Conservation (phyloP, 2,888 invertebrate species). For the Epinotia demarniana region DNA sequence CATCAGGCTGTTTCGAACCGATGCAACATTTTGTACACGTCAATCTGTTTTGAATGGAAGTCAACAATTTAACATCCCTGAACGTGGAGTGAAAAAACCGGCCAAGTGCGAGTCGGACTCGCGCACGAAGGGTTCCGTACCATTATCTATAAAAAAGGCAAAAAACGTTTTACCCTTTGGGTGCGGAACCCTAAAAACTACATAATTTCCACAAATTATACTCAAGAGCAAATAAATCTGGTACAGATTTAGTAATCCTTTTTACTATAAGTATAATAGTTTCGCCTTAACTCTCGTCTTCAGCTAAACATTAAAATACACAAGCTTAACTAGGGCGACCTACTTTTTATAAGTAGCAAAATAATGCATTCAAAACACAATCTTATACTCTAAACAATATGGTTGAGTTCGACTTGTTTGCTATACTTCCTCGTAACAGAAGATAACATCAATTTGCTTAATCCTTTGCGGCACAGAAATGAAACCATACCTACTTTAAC, state of each 20-base stretch:
- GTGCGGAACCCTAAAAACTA: too few species aligned
- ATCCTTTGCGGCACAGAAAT: conserved; percentile 9
- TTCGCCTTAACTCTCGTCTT: conserved; percentile 22
- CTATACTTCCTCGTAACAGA: not conserved
- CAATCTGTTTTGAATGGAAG: too few species aligned
- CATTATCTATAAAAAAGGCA: too few species aligned
- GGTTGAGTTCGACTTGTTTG: not conserved
- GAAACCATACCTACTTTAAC: not conserved
- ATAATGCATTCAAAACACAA: not conserved
- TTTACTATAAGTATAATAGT: not conserved
- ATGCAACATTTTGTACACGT: too few species aligned
- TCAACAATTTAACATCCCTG: too few species aligned
- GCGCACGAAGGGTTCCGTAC: too few species aligned
- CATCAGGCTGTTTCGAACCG: too few species aligned
- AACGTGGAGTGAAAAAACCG: too few species aligned
- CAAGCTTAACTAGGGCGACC: conserved; percentile 15
- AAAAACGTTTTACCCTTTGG: too few species aligned
- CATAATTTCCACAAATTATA: too few species aligned
- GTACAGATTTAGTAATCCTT: not conserved
- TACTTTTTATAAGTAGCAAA: conserved; percentile 3
- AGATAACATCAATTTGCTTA: conserved; percentile 8
- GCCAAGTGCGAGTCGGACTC: too few species aligned
- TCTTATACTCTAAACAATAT: not conserved
- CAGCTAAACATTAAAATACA: conserved; percentile 27
- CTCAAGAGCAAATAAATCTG: too few species aligned